Evolutionary conservation across 2,113 vertebrate genomes (phyloP).

Genomic region (Orthonyx spaldingii): DNA sequence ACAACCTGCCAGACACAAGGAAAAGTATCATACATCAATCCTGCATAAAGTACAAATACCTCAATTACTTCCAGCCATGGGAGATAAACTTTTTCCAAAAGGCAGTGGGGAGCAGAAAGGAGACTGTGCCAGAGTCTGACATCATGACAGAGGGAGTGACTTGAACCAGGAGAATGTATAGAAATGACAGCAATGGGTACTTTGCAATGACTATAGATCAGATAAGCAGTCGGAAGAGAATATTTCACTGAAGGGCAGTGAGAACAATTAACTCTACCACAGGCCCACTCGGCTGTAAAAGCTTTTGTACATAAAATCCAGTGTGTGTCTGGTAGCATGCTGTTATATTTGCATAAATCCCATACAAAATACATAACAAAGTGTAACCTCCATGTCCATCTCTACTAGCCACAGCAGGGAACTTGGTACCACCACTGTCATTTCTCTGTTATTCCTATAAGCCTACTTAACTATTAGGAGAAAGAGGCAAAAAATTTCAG

Average conservation of each 20-base stretch:
- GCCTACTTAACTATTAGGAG: not conserved
- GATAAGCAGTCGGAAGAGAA: not conserved
- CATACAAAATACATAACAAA: not conserved
- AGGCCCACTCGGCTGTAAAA: not conserved
- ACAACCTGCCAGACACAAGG: constrained; percentile 83
- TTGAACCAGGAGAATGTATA: not conserved
- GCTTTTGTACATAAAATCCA: not conserved
- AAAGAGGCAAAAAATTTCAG: not conserved
- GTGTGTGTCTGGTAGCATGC: not conserved
- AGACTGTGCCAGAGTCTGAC: not conserved
- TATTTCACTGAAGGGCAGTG: not conserved
- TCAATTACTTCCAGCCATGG: constrained; percentile 26
- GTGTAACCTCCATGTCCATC: not conserved
- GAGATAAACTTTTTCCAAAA: constrained; percentile 33
- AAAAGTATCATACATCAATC: constrained; percentile 66
- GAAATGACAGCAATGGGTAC: not conserved
- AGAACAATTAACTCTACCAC: constrained; percentile 3
- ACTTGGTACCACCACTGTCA: not conserved
- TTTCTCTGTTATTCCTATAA: constrained; percentile 7
- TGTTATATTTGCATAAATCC: constrained; percentile 27
- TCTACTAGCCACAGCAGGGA: constrained; percentile 10
- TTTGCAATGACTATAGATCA: not conserved
- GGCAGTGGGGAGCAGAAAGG: not conserved
- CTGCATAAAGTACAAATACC: constrained; percentile 31
- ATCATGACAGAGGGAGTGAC: not conserved